These are phyloP conservation scores for Mactromeris polynyma DNA, from an alignment of 2,888 invertebrate species.

Conservation along the genomic window DNA sequence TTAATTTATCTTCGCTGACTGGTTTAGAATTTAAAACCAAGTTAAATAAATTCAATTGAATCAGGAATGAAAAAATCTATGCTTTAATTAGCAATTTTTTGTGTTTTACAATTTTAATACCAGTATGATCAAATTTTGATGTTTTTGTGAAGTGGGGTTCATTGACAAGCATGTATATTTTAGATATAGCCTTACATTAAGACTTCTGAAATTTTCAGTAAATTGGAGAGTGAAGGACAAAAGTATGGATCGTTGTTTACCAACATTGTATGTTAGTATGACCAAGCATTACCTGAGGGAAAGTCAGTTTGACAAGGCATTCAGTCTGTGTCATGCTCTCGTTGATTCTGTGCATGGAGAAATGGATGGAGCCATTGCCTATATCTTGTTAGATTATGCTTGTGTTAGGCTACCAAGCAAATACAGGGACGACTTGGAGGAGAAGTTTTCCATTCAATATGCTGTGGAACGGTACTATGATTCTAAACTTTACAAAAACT, in stretches of 20 bases:
- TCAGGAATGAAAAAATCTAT: too few species aligned
- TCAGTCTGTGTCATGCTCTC: slow-evolving; percentile 35
- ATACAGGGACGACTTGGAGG: slow-evolving; percentile 52
- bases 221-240: slow-evolving; percentile 55
- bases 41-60: too few species aligned
- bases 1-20: too few species aligned
- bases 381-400: slow-evolving; percentile 55
- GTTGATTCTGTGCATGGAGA: slow-evolving; percentile 40
- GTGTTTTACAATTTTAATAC: too few species aligned
- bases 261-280: slow-evolving; percentile 58
- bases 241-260: slow-evolving; percentile 59
- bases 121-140: too few species aligned
- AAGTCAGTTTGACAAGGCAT: slow-evolving; percentile 46
- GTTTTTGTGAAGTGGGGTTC: too few species aligned
- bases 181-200: too few species aligned
- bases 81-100: too few species aligned
- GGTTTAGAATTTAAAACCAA: too few species aligned
- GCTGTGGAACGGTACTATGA: slow-evolving; percentile 67
- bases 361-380: slow-evolving; percentile 17
- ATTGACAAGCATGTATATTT: too few species aligned
- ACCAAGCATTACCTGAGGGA: slow-evolving; percentile 56
- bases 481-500: not conserved
- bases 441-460: slow-evolving; percentile 68
- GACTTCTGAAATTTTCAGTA: not conserved
- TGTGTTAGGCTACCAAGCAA: slow-evolving; percentile 41